phyloP scores from a whole-genome alignment of 2,797 vertebrate species.

The Microctenopoma steveboyesi region DNA sequence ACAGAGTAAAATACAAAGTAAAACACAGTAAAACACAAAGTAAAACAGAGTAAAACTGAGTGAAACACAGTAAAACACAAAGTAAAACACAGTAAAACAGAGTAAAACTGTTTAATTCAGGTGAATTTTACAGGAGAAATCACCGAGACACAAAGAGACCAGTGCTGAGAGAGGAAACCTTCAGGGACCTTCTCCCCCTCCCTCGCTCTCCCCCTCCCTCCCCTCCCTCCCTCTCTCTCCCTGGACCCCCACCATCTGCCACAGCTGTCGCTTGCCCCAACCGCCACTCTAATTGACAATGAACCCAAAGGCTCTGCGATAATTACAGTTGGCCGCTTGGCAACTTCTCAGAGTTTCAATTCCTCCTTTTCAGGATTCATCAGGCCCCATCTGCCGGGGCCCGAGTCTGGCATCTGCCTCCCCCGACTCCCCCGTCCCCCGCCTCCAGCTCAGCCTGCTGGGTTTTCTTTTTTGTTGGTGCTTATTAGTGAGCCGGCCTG shows the following conservation, averaged over 20 bases:
- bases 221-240: conserved; percentile 40
- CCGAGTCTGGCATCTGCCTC: conserved; percentile 69
- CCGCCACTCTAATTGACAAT: conserved; percentile 90
- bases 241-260: conserved; percentile 89
- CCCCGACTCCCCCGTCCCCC: conserved; percentile 3
- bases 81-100: too few species aligned
- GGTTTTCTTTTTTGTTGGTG: conserved; percentile 75
- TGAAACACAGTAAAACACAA: too few species aligned
- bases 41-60: too few species aligned
- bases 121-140: not conserved
- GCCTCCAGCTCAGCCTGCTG: conserved; percentile 66
- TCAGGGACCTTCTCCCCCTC: not conserved
- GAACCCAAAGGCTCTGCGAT: conserved; percentile 85
- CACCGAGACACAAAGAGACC: not conserved
- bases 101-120: too few species aligned
- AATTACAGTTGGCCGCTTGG: conserved; percentile 86
- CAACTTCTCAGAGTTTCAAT: conserved; percentile 84
- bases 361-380: conserved; percentile 86
- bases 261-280: conserved; percentile 85
- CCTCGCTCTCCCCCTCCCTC: not conserved
- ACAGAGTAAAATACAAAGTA: too few species aligned
- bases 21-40: too few species aligned
- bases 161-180: conserved; percentile 15
- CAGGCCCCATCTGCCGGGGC: conserved; percentile 85
- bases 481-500: conserved; percentile 78